Conservation (phyloP, 2,888 invertebrate species). For the Oxycera nigricornis region DNA sequence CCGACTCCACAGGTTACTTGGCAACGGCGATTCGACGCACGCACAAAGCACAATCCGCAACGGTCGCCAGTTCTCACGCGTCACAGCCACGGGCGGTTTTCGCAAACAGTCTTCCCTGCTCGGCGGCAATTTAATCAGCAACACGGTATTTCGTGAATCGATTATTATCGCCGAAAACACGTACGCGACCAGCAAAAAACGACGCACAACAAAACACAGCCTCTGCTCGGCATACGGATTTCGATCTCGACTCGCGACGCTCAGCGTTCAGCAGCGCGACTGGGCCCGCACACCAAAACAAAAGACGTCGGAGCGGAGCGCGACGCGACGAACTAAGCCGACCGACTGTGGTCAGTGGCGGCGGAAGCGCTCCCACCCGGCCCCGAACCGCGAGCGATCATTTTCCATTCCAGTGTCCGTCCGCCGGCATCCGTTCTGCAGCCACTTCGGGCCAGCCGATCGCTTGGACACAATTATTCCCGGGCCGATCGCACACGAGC, state of each 20-base stretch:
- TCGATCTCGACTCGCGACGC: slow-evolving; percentile 15
- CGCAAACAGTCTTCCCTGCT: not conserved
- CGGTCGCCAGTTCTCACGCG: slow-evolving; percentile 1
- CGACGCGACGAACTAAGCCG: not conserved
- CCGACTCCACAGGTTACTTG: not conserved
- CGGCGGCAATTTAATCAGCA: not conserved
- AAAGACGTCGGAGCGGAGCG: not conserved
- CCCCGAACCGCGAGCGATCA: not conserved
- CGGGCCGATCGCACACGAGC: not conserved
- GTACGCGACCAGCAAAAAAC: slow-evolving; percentile 12
- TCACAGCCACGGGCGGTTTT: not conserved
- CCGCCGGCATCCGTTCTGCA: not conserved
- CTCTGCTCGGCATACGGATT: slow-evolving; percentile 13
- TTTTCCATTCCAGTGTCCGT: not conserved
- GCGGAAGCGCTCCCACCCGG: not conserved
- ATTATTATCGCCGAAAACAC: slow-evolving; percentile 20
- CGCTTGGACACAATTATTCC: not conserved
- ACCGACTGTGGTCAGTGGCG: not conserved
- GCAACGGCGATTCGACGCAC: not conserved
- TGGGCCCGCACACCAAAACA: not conserved
- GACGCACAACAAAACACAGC: slow-evolving; percentile 27
- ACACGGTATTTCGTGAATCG: slow-evolving; percentile 7
- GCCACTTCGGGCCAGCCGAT: not conserved
- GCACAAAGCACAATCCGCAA: not conserved
- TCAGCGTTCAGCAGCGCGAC: not conserved